Conservation (phyloP, 2,113 vertebrate species). For the Anser cygnoides region DNA sequence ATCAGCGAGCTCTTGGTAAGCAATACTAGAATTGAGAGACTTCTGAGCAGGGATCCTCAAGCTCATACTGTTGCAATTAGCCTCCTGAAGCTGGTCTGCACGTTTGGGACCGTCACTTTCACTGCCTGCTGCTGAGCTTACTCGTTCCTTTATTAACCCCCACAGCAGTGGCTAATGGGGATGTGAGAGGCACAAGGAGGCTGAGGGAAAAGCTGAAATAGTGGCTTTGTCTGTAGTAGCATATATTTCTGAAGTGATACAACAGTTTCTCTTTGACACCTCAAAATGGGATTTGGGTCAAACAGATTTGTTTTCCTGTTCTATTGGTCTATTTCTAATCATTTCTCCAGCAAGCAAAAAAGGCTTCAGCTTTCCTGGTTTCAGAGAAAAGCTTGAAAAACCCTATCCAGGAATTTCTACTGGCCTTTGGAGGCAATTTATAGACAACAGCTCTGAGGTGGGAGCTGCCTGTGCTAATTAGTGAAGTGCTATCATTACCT, state of each 20-base stretch:
- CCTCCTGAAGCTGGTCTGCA: background rate
- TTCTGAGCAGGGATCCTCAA: conserved; percentile 9
- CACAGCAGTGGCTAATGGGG: background rate
- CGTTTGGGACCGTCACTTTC: background rate
- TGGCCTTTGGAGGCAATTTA: background rate
- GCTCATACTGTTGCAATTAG: background rate
- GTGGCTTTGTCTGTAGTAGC: background rate
- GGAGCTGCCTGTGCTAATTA: background rate
- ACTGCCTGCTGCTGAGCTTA: conserved; percentile 7
- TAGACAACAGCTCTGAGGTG: background rate
- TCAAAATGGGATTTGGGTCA: background rate
- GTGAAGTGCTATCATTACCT: background rate
- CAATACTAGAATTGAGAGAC: background rate
- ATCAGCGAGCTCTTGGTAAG: background rate
- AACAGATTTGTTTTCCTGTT: background rate
- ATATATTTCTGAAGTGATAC: background rate
- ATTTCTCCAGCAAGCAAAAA: background rate
- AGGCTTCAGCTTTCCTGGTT: background rate
- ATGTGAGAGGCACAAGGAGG: background rate
- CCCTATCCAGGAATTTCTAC: background rate
- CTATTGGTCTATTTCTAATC: background rate
- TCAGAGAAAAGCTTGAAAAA: background rate
- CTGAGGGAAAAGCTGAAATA: background rate
- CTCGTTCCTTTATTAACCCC: background rate
- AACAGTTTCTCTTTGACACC: background rate